Evolutionary conservation across 2,888 invertebrate species (phyloP).

Genomic region (Melanchra persicariae): DNA sequence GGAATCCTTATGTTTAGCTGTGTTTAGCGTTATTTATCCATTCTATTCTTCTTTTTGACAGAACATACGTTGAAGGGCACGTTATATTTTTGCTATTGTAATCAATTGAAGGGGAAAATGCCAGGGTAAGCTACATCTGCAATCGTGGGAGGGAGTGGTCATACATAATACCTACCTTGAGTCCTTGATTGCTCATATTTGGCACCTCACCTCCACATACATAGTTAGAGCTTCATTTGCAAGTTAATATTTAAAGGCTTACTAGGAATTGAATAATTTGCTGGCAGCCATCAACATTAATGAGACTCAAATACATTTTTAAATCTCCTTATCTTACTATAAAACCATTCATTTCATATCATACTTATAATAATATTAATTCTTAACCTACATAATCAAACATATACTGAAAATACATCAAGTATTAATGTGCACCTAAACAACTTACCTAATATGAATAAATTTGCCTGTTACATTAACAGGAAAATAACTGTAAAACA

Average conservation of each 20-base stretch:
- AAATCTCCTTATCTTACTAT: neutral
- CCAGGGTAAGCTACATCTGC: conserved; percentile 88
- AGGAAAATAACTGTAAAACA: conserved; percentile 35
- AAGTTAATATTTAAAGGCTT: conserved; percentile 9
- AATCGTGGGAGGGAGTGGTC: conserved; percentile 87
- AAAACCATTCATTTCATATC: neutral
- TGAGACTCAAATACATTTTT: neutral
- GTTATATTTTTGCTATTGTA: conserved; percentile 64
- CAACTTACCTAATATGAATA: conserved; percentile 4
- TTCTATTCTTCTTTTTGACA: conserved; percentile 80
- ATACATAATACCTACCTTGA: conserved; percentile 68
- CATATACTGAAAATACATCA: neutral
- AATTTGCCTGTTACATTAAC: conserved; percentile 33
- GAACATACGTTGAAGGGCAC: conserved; percentile 71
- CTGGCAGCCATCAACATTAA: conserved; percentile 18
- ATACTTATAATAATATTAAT: conserved; percentile 12
- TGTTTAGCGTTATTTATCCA: conserved; percentile 55
- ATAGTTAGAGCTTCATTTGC: conserved; percentile 30
- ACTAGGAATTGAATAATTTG: conserved; percentile 6
- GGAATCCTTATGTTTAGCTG: neutral
- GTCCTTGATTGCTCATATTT: conserved; percentile 72
- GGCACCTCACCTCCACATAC: conserved; percentile 75
- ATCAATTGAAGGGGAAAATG: conserved; percentile 81
- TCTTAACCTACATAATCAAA: conserved; percentile 9
- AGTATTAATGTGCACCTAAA: conserved; percentile 5